Evolutionary conservation across 1,140 invertebrate species (phyloP).

Genomic region (Drosophila baimaii): DNA sequence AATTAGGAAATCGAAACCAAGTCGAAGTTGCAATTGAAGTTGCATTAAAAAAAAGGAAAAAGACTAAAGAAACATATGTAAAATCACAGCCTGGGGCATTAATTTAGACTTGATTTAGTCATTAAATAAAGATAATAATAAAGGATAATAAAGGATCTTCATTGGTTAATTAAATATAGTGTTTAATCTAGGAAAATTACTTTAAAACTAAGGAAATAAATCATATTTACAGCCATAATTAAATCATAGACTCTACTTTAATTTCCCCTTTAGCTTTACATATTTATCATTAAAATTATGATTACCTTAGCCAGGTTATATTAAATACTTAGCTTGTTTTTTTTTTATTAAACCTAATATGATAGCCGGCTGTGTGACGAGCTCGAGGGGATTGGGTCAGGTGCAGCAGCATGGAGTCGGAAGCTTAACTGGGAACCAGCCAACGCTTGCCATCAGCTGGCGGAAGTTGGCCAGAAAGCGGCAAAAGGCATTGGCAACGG

Average conservation of each 20-base stretch:
- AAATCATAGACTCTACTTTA: neutral
- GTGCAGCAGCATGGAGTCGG: conserved; percentile 47
- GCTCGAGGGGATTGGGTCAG: conserved; percentile 25
- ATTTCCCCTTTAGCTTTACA: neutral
- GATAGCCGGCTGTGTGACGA: neutral
- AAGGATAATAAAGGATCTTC: neutral
- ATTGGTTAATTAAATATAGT: too few species aligned
- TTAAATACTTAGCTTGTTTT: neutral
- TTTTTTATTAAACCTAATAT: neutral
- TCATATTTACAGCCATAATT: too few species aligned
- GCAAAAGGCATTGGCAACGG: too few species aligned
- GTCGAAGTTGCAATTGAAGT: conserved; percentile 22
- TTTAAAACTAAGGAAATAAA: neutral
- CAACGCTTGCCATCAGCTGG: conserved; percentile 50
- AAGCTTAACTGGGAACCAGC: conserved; percentile 30
- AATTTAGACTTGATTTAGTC: neutral
- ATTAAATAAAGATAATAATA: neutral
- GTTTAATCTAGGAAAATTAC: neutral
- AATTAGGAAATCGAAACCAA: conserved; percentile 81
- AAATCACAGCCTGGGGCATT: neutral
- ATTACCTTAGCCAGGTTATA: neutral
- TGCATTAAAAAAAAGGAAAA: neutral
- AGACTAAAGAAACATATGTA: conserved; percentile 20
- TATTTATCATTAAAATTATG: neutral
- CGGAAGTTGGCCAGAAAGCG: conserved; percentile 58